Evolutionary conservation across 2,113 vertebrate genomes (phyloP).

Genomic region (Naja naja): DNA sequence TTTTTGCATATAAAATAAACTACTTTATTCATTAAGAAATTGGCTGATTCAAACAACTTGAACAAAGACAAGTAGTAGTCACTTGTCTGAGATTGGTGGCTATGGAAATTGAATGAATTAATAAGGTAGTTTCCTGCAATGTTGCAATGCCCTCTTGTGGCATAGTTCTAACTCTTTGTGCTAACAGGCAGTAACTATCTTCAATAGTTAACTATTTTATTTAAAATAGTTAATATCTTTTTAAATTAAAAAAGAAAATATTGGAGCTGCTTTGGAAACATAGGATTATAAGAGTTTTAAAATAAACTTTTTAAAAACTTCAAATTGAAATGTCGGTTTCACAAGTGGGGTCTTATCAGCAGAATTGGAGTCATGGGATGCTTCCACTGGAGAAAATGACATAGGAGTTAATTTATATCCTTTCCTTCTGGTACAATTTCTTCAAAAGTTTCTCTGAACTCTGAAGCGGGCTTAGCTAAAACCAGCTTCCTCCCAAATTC

Average conservation of each 20-base stretch:
- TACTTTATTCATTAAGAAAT: background rate
- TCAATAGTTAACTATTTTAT: background rate
- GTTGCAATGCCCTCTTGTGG: constrained; percentile 55
- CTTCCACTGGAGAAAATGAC: background rate
- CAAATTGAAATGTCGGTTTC: background rate
- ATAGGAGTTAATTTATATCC: background rate
- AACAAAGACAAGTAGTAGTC: background rate
- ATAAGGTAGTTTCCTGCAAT: background rate
- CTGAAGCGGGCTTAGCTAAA: background rate
- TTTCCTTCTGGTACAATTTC: background rate
- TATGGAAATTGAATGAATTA: background rate
- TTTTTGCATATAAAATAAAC: background rate
- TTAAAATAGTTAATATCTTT: accelerated
- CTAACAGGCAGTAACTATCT: background rate
- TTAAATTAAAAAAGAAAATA: background rate
- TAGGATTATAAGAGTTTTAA: background rate
- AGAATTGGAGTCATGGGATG: background rate
- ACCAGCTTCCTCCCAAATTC: background rate
- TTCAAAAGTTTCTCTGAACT: background rate
- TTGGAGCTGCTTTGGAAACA: background rate
- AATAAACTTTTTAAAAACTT: background rate
- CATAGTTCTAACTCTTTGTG: background rate
- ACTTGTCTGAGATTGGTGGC: background rate
- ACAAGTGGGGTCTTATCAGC: background rate
- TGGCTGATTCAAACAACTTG: background rate